Conservation (phyloP, 2,888 invertebrate genomes). For the Gastrophysa polygoni region DNA sequence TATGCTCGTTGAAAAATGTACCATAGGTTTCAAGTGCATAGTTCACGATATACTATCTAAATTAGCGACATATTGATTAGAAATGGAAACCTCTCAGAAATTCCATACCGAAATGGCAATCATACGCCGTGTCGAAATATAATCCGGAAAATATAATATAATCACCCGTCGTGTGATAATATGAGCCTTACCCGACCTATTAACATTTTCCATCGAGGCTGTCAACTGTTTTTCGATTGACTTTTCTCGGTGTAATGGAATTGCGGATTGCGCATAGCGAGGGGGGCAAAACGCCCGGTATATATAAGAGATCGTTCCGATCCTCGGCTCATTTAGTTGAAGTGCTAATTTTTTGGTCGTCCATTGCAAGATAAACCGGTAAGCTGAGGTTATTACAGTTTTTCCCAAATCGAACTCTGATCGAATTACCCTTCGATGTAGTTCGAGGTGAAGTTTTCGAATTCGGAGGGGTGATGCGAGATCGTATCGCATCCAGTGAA, state of each 20-base stretch:
- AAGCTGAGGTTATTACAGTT: neutral
- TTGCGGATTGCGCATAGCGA: slow-evolving; percentile 40
- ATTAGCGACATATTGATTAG: too few species aligned
- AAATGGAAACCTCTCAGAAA: too few species aligned
- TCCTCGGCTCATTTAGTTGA: slow-evolving; percentile 19
- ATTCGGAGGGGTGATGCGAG: too few species aligned
- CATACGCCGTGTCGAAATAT: too few species aligned
- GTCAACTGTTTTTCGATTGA: slow-evolving; percentile 37
- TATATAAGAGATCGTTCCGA: slow-evolving; percentile 37
- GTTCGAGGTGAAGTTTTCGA: too few species aligned
- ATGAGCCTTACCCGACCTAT: slow-evolving; percentile 13
- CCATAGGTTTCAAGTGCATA: too few species aligned
- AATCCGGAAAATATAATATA: neutral
- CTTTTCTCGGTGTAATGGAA: slow-evolving; percentile 30
- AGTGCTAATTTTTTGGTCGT: neutral
- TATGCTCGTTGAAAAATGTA: too few species aligned
- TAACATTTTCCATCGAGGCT: slow-evolving; percentile 25
- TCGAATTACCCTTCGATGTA: too few species aligned
- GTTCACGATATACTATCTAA: too few species aligned
- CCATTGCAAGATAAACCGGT: neutral
- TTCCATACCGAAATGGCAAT: too few species aligned
- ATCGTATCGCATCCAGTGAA: too few species aligned
- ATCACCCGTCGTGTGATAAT: neutral
- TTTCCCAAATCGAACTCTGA: too few species aligned
- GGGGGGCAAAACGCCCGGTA: slow-evolving; percentile 29